Conservation (phyloP, 2,113 vertebrate genomes). For the Choloepus hoffmanni region DNA sequence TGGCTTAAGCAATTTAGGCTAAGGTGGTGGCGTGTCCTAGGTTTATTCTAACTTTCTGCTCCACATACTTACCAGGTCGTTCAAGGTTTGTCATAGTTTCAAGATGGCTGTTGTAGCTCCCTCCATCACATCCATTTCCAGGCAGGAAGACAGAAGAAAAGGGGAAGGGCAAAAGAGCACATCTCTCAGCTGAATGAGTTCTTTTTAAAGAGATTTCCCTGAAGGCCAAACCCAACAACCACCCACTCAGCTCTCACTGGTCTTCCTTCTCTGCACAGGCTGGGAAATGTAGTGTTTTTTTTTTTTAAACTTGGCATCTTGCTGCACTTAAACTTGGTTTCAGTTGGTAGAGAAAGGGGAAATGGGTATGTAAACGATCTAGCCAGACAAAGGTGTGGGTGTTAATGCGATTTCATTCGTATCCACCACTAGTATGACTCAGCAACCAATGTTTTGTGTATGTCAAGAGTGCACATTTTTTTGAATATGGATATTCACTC, state of each 20-base stretch:
- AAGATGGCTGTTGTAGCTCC: too few relatives aligned
- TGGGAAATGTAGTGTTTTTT: not conserved
- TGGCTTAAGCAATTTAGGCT: not conserved
- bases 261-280: not conserved
- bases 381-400: not conserved
- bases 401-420: not conserved
- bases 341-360: not conserved
- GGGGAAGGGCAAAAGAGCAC: not conserved
- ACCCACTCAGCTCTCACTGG: not conserved
- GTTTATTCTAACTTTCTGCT: not conserved
- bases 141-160: not conserved
- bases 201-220: not conserved
- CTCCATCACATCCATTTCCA: not conserved
- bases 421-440: not conserved
- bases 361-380: not conserved
- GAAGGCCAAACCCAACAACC: not conserved
- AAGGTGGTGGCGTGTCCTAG: not conserved
- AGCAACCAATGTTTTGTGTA: not conserved
- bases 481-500: not conserved
- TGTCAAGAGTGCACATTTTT: not conserved
- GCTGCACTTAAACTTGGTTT: not conserved
- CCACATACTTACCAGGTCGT: not conserved
- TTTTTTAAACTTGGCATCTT: not conserved
- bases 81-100: not conserved
- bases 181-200: not conserved